Base-by-base conservation (phyloP, 2,797 vertebrate species). In the Etheostoma perlongum region DNA sequence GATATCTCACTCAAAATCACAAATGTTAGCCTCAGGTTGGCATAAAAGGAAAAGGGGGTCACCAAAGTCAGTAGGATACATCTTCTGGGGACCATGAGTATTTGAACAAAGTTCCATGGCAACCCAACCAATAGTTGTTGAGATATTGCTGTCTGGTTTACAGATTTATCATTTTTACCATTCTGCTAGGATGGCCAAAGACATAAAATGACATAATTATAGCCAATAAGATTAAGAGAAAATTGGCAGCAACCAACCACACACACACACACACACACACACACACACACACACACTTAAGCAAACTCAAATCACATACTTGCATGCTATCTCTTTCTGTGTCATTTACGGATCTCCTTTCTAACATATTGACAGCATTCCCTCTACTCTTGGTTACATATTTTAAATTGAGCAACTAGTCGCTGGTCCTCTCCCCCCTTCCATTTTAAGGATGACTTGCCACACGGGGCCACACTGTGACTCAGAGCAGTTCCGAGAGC, bases 391-490 rank as follows among this genome's bases (percentile, higher is more conserved):
- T 52, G 16, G 53, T 57, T 59, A 68, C 33, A 76, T 52, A 84
- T 14, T 58, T 53, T 4, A 67, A 68, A 86, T 69, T 14, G 72
- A 85, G 64, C 59, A 80, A 69, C 74, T 71, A 30, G 76, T 76
- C 36, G 4, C 52, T 13, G 0, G 54, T 8, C 54, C 33, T 48
- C 42, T 5, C 49, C 54, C 42, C 10, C 64, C 74, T 15, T 68
- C 67, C 70, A 62, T 71, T 85, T 85, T 88, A 88, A 66, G 47
- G 61, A 86, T 59, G 77, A 79, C 74, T 78, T 57, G 53, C 67
- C 79, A 79, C 76, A 48, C 25, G 27, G 80, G 78, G 77, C 76
- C 84, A 77, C 57, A 62, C 51, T 66, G 53, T 33, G 76, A 72
- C 85, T 75, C 54, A 18, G 65, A 60, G 76, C 76, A 44, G 62